Percentiles rank a stretch among this genome's conserved stretches.
These are phyloP conservation scores for Halictus rubicundus DNA, from an alignment of 1,140 invertebrate genomes.

Conservation along the genomic window DNA sequence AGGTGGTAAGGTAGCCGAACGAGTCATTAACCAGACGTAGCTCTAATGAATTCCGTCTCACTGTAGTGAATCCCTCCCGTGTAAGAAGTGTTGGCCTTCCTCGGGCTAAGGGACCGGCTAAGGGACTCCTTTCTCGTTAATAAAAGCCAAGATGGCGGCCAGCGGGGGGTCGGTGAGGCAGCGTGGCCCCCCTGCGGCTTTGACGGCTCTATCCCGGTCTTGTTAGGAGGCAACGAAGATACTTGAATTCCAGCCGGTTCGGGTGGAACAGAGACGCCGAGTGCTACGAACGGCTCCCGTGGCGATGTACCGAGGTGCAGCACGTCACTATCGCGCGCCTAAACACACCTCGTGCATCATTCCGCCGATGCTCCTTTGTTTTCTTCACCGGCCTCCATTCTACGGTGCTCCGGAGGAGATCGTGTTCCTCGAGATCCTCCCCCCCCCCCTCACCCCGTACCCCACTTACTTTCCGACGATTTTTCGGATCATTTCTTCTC, in stretches of 20 bases:
- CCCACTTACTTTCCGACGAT: background rate
- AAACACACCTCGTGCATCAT: constrained; percentile 81
- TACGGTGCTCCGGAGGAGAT: constrained; percentile 2
- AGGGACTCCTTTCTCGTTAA: constrained; percentile 77
- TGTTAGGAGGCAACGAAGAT: constrained; percentile 68
- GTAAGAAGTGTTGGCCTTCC: constrained; percentile 45
- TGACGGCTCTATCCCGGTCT: constrained; percentile 80
- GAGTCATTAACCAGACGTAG: constrained; percentile 73
- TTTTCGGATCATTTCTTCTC: background rate
- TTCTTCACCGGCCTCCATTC: constrained; percentile 56
- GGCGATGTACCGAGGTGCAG: constrained; percentile 71
- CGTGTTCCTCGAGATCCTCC: background rate
- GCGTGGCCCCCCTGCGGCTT: constrained; percentile 78
- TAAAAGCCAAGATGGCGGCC: constrained; percentile 79
- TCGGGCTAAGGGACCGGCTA: constrained; percentile 27
- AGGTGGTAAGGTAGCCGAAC: constrained; percentile 68
- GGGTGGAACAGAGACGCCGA: constrained; percentile 49
- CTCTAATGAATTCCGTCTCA: constrained; percentile 75
- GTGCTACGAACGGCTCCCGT: constrained; percentile 74
- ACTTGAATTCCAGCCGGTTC: constrained; percentile 28
- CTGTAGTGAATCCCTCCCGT: constrained; percentile 60
- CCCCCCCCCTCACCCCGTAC: background rate
- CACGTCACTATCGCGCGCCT: constrained; percentile 79
- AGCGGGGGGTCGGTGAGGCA: constrained; percentile 76
- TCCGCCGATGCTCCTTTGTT: constrained; percentile 73